Percentiles rank a stretch among this genome's conserved stretches.
phyloP scores from a whole-genome alignment of 2,888 invertebrate species.

The Ptychoptera contaminata region DNA sequence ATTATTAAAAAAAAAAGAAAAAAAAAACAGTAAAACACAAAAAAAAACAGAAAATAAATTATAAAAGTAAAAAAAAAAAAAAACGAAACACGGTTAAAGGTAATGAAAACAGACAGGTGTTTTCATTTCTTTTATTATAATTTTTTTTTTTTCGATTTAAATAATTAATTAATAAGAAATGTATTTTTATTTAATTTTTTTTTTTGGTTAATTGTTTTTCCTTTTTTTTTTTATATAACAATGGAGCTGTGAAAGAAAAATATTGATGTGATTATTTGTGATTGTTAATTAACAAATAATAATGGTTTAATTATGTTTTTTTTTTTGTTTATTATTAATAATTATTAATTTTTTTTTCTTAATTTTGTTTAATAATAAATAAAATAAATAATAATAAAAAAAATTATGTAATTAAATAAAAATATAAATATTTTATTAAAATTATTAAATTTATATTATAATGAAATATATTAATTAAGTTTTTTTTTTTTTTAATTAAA shows the following conservation, averaged over 20 bases:
- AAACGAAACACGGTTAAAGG: constrained; percentile 11
- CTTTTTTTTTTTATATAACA: constrained; percentile 18
- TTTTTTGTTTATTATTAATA: constrained; percentile 4
- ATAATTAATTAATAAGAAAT: constrained; percentile 5
- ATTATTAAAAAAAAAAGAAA: too few relatives aligned
- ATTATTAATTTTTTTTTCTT: constrained; percentile 5
- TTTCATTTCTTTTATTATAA: constrained; percentile 4
- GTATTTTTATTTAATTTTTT: constrained; percentile 4
- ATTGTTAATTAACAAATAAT: constrained; percentile 16
- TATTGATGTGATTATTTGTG: constrained; percentile 32
- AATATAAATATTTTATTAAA: too few relatives aligned
- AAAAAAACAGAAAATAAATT: constrained; percentile 5
- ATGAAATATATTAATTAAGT: too few relatives aligned
- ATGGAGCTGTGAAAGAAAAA: constrained; percentile 31
- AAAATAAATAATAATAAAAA: too few relatives aligned
- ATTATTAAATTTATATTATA: too few relatives aligned
- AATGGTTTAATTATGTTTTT: neutral
- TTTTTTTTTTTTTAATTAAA: neutral
- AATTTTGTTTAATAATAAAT: constrained; percentile 7
- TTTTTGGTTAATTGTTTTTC: too few relatives aligned
- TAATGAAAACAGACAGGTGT: neutral
- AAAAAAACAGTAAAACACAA: too few relatives aligned
- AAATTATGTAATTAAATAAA: too few relatives aligned
- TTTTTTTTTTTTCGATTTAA: constrained; percentile 1
- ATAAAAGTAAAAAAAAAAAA: constrained; percentile 4